Conservation (phyloP, 35 echinoderm and acorn worm species). For the Apostichopus japonicus region DNA sequence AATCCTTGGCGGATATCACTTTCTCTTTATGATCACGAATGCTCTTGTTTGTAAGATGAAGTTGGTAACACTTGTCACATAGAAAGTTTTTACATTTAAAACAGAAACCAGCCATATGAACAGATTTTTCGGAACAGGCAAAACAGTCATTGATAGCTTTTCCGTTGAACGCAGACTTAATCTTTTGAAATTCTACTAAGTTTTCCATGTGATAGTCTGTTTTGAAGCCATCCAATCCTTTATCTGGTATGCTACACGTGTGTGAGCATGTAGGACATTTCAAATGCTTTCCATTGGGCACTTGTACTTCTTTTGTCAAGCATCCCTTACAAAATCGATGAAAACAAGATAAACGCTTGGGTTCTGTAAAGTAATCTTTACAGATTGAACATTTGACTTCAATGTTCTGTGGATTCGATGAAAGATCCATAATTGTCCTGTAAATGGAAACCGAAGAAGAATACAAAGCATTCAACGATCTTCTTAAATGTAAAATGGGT, state of each 20-base stretch:
- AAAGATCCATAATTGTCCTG: no score
- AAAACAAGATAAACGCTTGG: not conserved
- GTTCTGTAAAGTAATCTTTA: not conserved
- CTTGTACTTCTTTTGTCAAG: not conserved
- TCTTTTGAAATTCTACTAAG: not conserved
- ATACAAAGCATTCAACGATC: no score
- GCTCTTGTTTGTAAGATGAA: constrained; percentile 5
- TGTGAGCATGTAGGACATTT: not conserved
- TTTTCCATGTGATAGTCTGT: constrained; percentile 24
- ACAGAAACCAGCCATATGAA: not conserved
- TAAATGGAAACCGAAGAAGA: no score
- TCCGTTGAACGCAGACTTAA: not conserved
- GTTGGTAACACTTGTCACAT: not conserved
- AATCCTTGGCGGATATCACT: not conserved
- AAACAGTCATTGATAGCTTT: not conserved
- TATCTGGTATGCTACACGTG: not conserved
- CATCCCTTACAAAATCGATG: constrained; percentile 30
- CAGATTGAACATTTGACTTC: not conserved
- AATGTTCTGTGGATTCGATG: no score
- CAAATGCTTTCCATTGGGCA: not conserved
- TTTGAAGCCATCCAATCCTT: constrained; percentile 11
- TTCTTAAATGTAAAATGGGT: no score
- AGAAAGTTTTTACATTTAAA: not conserved
- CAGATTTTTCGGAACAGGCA: constrained; percentile 7
- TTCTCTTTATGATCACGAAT: not conserved